Evolutionary conservation across 2,113 vertebrate genomes (phyloP).

Genomic region (Menura novaehollandiae): DNA sequence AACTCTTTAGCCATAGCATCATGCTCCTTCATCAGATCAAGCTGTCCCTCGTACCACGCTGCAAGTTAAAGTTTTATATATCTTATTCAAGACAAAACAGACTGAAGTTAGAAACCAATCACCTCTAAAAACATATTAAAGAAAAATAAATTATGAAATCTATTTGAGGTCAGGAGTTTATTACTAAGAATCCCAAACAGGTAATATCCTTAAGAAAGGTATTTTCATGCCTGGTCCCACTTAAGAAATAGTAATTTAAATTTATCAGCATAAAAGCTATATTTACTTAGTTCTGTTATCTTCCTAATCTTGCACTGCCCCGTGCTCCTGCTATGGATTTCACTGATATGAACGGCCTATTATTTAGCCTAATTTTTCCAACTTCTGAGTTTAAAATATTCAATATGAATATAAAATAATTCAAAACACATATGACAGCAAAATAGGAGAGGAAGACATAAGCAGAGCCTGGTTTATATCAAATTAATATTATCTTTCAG

Average conservation of each 20-base stretch:
- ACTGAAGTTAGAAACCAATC: not conserved
- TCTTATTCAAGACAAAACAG: not conserved
- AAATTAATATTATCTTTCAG: not conserved
- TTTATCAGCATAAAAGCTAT: not conserved
- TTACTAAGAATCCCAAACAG: not conserved
- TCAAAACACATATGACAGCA: not conserved
- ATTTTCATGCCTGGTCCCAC: not conserved
- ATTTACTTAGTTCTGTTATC: not conserved
- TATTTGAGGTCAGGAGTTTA: not conserved
- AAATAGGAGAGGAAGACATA: not conserved
- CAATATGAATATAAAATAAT: too few relatives aligned
- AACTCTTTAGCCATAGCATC: not conserved
- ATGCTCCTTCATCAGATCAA: not conserved
- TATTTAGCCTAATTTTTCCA: not conserved
- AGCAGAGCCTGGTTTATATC: not conserved
- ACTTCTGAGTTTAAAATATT: not conserved
- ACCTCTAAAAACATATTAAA: not conserved
- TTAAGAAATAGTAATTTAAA: not conserved
- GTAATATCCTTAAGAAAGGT: not conserved
- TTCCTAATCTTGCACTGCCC: not conserved
- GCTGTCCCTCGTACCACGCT: rapidly evolving
- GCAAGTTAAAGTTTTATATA: not conserved
- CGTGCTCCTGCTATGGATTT: not conserved
- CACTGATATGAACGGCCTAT: not conserved
- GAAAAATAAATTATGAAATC: not conserved